Evolutionary conservation across 2,888 invertebrate genomes (phyloP).

Genomic region (Meliscaeva auricollis): DNA sequence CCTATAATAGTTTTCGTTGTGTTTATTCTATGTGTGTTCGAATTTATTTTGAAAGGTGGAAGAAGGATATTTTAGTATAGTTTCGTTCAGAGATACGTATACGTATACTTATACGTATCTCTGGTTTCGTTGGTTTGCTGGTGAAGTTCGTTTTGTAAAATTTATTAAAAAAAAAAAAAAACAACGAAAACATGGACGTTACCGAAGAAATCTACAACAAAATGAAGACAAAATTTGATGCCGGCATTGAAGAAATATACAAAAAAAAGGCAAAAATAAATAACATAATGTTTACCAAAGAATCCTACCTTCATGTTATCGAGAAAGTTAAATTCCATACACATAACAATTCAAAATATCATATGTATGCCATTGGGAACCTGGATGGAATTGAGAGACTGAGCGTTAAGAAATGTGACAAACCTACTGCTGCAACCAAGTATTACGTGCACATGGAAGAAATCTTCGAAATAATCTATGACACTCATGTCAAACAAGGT

Average conservation of each 20-base stretch:
- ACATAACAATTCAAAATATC: no score
- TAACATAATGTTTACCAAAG: background rate
- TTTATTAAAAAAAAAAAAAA: background rate
- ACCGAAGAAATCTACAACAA: background rate
- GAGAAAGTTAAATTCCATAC: background rate
- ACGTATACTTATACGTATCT: no score
- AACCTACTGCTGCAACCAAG: background rate
- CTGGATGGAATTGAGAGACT: no score
- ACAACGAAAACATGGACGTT: background rate
- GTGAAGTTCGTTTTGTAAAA: background rate
- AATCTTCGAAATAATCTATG: constrained; percentile 13
- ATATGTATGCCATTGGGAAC: no score
- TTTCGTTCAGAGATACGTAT: no score
- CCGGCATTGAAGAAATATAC: background rate
- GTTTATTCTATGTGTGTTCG: no score
- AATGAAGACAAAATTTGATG: background rate
- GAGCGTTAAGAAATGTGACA: background rate
- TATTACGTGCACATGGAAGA: constrained; percentile 13
- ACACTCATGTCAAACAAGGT: background rate
- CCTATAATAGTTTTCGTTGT: no score
- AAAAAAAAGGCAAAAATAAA: background rate
- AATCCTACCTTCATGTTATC: background rate
- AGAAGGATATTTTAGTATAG: no score
- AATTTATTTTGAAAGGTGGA: no score
- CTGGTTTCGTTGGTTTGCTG: no score